Evolutionary conservation across 2,113 vertebrate species (phyloP).

Genomic region (Boleophthalmus pectinirostris): DNA sequence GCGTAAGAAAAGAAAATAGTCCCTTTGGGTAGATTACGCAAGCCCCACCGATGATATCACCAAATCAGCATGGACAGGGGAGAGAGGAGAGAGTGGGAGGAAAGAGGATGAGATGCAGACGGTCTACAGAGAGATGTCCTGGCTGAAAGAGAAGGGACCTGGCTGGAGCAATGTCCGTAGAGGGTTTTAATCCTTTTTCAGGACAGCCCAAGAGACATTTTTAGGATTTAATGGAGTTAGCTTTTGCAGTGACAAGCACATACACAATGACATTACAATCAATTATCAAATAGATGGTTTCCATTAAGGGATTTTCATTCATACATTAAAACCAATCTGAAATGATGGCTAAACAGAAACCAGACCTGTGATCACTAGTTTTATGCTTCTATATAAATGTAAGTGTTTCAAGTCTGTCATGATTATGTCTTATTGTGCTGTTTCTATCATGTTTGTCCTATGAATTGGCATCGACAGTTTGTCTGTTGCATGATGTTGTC

Average conservation of each 20-base stretch:
- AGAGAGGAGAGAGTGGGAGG: slow-evolving; percentile 40
- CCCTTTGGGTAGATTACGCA: slow-evolving; percentile 62
- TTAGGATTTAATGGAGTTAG: slow-evolving; percentile 56
- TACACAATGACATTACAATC: slow-evolving; percentile 53
- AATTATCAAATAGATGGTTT: slow-evolving; percentile 39
- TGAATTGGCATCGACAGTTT: too few relatives aligned
- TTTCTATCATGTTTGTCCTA: too few relatives aligned
- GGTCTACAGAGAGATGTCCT: slow-evolving; percentile 12
- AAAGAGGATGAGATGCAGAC: slow-evolving; percentile 44
- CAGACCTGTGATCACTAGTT: too few relatives aligned
- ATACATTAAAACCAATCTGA: too few relatives aligned
- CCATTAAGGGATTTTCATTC: background rate
- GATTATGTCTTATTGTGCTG: too few relatives aligned
- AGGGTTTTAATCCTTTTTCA: slow-evolving; percentile 38
- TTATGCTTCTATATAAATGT: too few relatives aligned
- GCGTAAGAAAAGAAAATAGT: slow-evolving; percentile 30
- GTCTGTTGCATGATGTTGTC: too few relatives aligned
- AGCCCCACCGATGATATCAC: slow-evolving; percentile 57
- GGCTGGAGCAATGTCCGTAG: slow-evolving; percentile 42
- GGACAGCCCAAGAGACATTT: slow-evolving; percentile 30
- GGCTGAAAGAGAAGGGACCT: slow-evolving; percentile 46
- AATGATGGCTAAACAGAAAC: too few relatives aligned
- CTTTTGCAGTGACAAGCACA: slow-evolving; percentile 37
- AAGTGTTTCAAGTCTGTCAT: too few relatives aligned
- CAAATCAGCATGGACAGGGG: slow-evolving; percentile 42